Evolutionary conservation across 2,113 vertebrate species (phyloP).

Genomic region (Echinops telfairi): DNA sequence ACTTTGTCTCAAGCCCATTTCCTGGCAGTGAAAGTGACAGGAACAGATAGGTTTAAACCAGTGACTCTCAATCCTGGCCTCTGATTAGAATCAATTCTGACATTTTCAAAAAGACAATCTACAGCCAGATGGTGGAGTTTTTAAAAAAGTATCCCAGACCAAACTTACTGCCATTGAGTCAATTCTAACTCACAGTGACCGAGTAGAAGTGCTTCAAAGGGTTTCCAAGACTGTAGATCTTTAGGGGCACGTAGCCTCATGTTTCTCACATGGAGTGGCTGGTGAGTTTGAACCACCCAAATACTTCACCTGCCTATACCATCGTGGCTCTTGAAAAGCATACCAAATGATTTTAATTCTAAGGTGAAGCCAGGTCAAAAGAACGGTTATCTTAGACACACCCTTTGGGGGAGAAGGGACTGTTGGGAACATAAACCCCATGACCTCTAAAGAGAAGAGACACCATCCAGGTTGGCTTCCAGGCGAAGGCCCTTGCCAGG

Average conservation of each 20-base stretch:
- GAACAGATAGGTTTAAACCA: not conserved
- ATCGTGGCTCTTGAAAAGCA: not conserved
- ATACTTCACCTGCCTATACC: no score
- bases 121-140: not conserved
- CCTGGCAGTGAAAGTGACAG: not conserved
- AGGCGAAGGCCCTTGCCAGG: not conserved
- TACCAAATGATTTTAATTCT: not conserved
- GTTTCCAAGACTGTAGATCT: no score
- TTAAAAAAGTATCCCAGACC: not conserved
- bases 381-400: not conserved
- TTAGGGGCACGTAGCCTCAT: no score
- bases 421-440: not conserved
- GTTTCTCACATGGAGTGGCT: no score
- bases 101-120: not conserved
- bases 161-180: no score
- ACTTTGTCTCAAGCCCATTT: not conserved
- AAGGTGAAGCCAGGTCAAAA: not conserved
- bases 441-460: not conserved
- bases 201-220: no score
- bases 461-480: accelerated
- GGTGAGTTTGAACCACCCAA: no score
- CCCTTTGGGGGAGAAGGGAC: not conserved
- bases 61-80: not conserved
- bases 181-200: no score
- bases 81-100: not conserved